phyloP scores from a whole-genome alignment of 2,113 vertebrate species.

The Chaetodon trifascialis region DNA sequence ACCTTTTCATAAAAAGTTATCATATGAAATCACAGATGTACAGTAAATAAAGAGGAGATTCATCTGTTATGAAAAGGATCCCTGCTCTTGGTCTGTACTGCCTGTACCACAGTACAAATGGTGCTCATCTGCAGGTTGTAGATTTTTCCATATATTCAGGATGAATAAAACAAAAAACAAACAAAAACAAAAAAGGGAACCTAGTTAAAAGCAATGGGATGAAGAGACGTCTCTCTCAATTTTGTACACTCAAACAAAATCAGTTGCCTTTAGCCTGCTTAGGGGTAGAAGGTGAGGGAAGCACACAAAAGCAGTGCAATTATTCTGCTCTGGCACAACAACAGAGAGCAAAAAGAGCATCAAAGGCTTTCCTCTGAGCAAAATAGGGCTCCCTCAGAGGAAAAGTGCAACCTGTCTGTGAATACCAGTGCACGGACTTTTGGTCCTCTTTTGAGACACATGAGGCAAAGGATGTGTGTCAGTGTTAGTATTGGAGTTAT shows the following conservation, averaged over 20 bases:
- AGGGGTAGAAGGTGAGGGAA: constrained; percentile 85
- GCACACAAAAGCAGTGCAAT: constrained; percentile 84
- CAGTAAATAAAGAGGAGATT: constrained; percentile 3
- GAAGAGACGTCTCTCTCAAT: constrained; percentile 83
- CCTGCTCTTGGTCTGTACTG: neutral
- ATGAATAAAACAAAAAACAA: constrained; percentile 62
- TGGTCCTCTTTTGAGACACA: constrained; percentile 64
- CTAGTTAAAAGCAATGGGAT: constrained; percentile 74
- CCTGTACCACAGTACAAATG: constrained; percentile 36
- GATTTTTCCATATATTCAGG: constrained; percentile 60
- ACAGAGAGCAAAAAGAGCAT: constrained; percentile 86
- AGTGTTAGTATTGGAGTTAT: constrained; percentile 31
- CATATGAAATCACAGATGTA: neutral
- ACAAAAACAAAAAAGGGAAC: constrained; percentile 72
- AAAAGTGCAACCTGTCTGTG: constrained; percentile 78
- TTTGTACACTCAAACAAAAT: constrained; percentile 84
- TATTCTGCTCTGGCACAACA: constrained; percentile 86
- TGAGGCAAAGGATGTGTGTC: constrained; percentile 55
- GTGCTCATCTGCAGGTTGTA: constrained; percentile 55
- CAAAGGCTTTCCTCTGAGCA: constrained; percentile 84
- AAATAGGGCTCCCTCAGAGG: constrained; percentile 80
- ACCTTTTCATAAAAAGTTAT: neutral
- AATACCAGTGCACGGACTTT: constrained; percentile 77
- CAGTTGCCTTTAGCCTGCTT: constrained; percentile 86
- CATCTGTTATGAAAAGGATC: neutral